Evolutionary conservation across 2,888 invertebrate genomes (phyloP).

Genomic region (Rhamphomyia laevipes): DNA sequence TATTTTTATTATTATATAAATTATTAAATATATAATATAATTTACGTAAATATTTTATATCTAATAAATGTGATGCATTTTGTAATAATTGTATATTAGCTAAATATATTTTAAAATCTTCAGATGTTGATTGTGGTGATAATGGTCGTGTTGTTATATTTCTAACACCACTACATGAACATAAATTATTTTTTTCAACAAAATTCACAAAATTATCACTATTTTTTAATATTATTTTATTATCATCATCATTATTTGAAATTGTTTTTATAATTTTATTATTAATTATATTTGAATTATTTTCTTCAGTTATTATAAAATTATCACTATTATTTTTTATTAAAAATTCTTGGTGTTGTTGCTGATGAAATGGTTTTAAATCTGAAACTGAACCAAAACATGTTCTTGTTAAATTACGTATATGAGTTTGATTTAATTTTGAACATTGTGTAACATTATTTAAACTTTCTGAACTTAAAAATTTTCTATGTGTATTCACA

Average conservation of each 20-base stretch:
- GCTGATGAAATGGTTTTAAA: conserved; percentile 26
- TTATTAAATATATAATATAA: conserved; percentile 47
- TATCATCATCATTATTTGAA: conserved; percentile 4
- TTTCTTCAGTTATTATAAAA: not conserved
- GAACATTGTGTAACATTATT: conserved; percentile 24
- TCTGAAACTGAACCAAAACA: conserved; percentile 38
- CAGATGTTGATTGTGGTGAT: conserved; percentile 52
- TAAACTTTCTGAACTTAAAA: conserved; percentile 36
- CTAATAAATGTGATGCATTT: conserved; percentile 53
- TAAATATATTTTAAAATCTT: conserved; percentile 58
- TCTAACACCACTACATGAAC: conserved; percentile 37
- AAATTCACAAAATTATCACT: conserved; percentile 11
- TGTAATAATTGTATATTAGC: conserved; percentile 63
- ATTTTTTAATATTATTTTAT: conserved; percentile 1
- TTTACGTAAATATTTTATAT: conserved; percentile 48
- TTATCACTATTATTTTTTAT: conserved; percentile 4
- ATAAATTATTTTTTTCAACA: conserved; percentile 23
- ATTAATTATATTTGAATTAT: conserved; percentile 3
- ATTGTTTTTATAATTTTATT: conserved; percentile 13
- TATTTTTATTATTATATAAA: conserved; percentile 34
- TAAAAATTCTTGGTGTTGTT: conserved; percentile 4
- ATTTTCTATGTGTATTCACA: conserved; percentile 18
- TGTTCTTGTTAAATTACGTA: conserved; percentile 25
- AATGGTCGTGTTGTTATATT: conserved; percentile 52
- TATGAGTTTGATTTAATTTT: conserved; percentile 25